Evolutionary conservation across 2,113 vertebrate species (phyloP), one percentile per base, ranked within the genome.

Genomic region (Triplophysa tibetana): DNA sequence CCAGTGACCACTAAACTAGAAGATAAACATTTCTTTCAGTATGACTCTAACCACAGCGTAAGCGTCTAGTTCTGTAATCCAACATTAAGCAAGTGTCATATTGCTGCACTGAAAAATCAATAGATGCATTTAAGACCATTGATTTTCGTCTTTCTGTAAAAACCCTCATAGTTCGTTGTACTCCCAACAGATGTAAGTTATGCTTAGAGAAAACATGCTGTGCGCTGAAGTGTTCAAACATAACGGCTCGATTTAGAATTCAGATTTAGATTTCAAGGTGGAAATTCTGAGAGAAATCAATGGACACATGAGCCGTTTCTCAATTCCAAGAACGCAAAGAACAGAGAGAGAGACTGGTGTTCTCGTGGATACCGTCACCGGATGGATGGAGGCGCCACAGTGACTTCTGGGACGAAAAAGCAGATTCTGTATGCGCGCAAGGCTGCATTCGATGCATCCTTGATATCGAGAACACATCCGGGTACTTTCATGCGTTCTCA

Each of bases 21-120:
- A 63, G 41, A 8, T 63, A 50, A 75, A 75, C 23, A 45, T 63
- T 61, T 61, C n/a, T n/a, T 73, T 41, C 23, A 73, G 19, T 41
- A 60, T 58, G 52, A 56, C 29, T 70, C 10, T 60, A 43, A 43
- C 29, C 13, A 73, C 29, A 60, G 54, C 60, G 29, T 33, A 60
- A 43, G 33, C 12, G 21, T 73, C 54, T 1, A 1, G 41, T 29
- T 60, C 54, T 14, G 14, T 58, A 21, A 58, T 50, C 58, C 10
- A 50, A 48, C 58, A 63, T 75, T 48, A 63, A 75, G 73, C 60
- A 75, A 13, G n/a, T 61, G 73, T 50, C 41, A 29, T 50, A 50
- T 48, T 21, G 4, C 72, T 62, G 72, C 56, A 26, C 17, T 61
- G 72, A 62, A 75, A 63, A 75, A 75, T 75, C 72, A 19, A 62